Evolutionary conservation across 1,140 invertebrate genomes (phyloP).

Genomic region (Bicyclus anynana): DNA sequence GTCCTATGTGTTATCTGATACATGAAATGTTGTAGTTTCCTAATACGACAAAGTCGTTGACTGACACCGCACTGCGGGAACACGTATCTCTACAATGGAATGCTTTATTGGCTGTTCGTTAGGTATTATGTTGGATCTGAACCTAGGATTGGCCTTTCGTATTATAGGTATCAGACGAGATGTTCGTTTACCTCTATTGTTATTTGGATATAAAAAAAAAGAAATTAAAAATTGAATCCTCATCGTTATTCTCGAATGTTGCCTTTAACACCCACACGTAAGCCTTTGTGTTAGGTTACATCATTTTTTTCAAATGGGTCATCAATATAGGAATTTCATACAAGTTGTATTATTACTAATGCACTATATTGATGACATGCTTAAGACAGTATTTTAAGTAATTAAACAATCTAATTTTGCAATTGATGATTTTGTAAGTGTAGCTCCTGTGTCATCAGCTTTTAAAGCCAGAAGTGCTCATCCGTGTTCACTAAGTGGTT

Average conservation of each 20-base stretch:
- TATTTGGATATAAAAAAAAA: constrained; percentile 31
- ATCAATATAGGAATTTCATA: background rate
- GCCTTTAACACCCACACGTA: constrained; percentile 27
- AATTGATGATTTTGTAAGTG: background rate
- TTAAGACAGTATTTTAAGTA: background rate
- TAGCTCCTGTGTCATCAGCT: constrained; percentile 52
- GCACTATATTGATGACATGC: background rate
- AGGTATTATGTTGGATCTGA: constrained; percentile 39
- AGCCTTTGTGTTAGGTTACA: constrained; percentile 7
- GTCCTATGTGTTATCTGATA: constrained; percentile 64
- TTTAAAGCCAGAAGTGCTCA: constrained; percentile 54
- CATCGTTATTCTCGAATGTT: constrained; percentile 24
- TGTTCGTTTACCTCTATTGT: constrained; percentile 53
- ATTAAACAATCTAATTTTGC: background rate
- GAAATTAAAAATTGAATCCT: constrained; percentile 34
- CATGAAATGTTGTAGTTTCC: constrained; percentile 40
- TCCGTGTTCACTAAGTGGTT: constrained; percentile 46
- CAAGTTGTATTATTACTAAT: background rate
- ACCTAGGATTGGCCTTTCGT: constrained; percentile 46
- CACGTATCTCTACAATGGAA: constrained; percentile 44
- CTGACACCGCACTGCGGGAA: constrained; percentile 39
- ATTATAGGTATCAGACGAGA: constrained; percentile 33
- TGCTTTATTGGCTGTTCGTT: constrained; percentile 40
- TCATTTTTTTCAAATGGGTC: background rate
- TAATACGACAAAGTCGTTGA: constrained; percentile 48